phyloP scores from a whole-genome alignment of 2,888 invertebrate genomes.

The Lasioglossum oenotherae region DNA sequence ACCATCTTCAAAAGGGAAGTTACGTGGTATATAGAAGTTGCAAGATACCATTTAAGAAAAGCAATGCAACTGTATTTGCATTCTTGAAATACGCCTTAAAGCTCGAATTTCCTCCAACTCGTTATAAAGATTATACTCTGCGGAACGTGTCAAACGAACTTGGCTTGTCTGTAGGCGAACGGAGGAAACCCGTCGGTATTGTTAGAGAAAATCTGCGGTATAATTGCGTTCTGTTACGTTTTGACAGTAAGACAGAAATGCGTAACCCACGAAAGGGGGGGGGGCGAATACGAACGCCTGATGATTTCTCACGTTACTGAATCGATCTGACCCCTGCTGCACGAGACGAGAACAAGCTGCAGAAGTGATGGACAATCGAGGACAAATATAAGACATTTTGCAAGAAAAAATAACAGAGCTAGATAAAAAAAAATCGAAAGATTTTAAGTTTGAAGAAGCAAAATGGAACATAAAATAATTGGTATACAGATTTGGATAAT shows the following conservation, averaged over 20 bases:
- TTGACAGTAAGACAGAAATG: slow-evolving; percentile 18
- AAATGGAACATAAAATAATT: neutral
- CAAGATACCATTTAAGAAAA: neutral
- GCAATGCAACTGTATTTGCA: neutral
- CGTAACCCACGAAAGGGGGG: slow-evolving; percentile 14
- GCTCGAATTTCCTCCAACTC: neutral
- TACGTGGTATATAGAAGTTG: neutral
- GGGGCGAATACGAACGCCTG: slow-evolving; percentile 17
- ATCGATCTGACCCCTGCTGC: slow-evolving; percentile 11
- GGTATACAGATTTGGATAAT: too few species aligned
- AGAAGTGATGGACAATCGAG: neutral
- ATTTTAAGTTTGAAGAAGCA: too few species aligned
- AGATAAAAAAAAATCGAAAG: neutral
- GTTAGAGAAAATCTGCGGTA: neutral
- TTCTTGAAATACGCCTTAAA: neutral
- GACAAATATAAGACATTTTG: neutral
- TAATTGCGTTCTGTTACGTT: slow-evolving; percentile 18
- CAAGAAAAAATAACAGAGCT: neutral
- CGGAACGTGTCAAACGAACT: neutral
- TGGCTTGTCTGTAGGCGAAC: neutral
- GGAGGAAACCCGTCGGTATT: neutral
- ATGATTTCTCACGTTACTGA: slow-evolving; percentile 24
- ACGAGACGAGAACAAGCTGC: neutral
- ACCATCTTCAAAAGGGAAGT: neutral
- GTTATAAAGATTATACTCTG: neutral